These are phyloP conservation scores for Knipowitschia caucasica DNA, from an alignment of 2,797 vertebrate genomes.

Conservation along the genomic window DNA sequence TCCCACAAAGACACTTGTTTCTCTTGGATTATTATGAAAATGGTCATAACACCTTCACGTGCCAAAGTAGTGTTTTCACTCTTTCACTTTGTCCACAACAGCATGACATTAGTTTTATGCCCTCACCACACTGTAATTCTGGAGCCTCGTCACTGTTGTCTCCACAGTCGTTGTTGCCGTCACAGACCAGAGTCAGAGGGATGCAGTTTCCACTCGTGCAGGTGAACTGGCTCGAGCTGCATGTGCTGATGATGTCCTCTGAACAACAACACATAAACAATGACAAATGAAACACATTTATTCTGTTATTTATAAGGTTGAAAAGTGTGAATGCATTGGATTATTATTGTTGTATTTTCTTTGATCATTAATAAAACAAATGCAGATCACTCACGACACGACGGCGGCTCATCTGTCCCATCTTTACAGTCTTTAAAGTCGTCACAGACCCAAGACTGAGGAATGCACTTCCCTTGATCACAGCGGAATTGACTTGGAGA, in stretches of 20 bases:
- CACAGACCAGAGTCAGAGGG: constrained; percentile 60
- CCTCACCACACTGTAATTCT: constrained; percentile 86
- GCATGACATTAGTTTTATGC: background rate
- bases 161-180: constrained; percentile 90
- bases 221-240: constrained; percentile 61
- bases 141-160: constrained; percentile 91
- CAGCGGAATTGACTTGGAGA: constrained; percentile 61
- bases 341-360: background rate
- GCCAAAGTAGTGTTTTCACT: too few relatives aligned
- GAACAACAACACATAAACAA: constrained; percentile 8
- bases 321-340: background rate
- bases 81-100: background rate
- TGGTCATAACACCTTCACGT: too few relatives aligned
- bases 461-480: constrained; percentile 67
- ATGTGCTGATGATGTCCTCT: constrained; percentile 63
- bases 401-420: constrained; percentile 68
- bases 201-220: constrained; percentile 76
- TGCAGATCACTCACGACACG: constrained; percentile 56
- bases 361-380: background rate
- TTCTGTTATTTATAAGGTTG: background rate
- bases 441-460: constrained; percentile 68
- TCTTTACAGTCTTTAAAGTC: constrained; percentile 62
- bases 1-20: too few relatives aligned
- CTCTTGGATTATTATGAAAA: too few relatives aligned
- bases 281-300: background rate